Conservation (phyloP, 2,888 invertebrate species). For the Andrena fulva region DNA sequence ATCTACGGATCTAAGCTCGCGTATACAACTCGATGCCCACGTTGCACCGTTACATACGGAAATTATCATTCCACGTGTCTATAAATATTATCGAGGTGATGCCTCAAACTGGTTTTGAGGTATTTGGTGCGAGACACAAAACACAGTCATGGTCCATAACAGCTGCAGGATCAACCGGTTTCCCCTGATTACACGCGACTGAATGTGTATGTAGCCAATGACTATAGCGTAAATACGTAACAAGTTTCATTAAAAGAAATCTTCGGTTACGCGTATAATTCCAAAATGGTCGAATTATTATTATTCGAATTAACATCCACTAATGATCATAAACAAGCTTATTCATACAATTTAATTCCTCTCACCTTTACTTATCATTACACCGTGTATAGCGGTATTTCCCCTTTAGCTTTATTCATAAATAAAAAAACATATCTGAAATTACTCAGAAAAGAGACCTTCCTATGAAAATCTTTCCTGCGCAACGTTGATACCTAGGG, state of each 20-base stretch:
- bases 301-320: no score
- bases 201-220: conserved; percentile 6
- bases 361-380: no score
- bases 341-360: not conserved
- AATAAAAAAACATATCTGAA: no score
- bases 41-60: conserved; percentile 57
- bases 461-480: no score
- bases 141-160: conserved; percentile 57
- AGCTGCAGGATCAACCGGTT: conserved; percentile 71
- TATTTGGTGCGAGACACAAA: conserved; percentile 63
- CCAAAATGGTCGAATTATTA: not conserved
- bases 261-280: not conserved
- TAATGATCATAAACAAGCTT: no score
- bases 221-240: conserved; percentile 15
- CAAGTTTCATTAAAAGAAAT: not conserved
- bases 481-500: no score
- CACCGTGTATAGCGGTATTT: no score
- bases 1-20: conserved; percentile 9
- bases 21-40: conserved; percentile 1
- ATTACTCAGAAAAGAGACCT: no score
- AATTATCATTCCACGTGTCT: conserved; percentile 55
- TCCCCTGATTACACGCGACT: conserved; percentile 42
- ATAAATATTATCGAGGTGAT: conserved; percentile 68
- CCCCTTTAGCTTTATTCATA: no score
- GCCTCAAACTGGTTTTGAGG: conserved; percentile 70